These are phyloP conservation scores for Grallaria varia DNA, from an alignment of 2,113 vertebrate genomes.

Conservation along the genomic window DNA sequence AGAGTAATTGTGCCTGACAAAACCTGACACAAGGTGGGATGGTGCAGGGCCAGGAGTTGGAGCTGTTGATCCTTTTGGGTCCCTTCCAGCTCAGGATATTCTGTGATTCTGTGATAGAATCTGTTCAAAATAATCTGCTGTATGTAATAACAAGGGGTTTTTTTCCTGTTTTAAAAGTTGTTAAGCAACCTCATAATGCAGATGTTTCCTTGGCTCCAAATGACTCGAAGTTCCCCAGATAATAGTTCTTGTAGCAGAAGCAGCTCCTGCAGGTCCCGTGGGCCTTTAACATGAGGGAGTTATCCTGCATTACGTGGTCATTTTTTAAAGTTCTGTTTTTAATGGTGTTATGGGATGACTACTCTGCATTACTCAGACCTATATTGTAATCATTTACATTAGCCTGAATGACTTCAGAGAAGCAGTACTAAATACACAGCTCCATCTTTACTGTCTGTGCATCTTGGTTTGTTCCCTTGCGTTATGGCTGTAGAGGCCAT, in stretches of 20 bases:
- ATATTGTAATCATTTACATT: not conserved
- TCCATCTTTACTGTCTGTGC: not conserved
- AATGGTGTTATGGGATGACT: not conserved
- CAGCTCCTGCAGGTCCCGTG: not conserved
- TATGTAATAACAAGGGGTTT: not conserved
- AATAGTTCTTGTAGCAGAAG: not conserved
- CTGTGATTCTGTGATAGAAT: not conserved
- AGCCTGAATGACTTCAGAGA: not conserved
- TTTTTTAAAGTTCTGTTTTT: not conserved
- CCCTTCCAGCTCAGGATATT: not conserved
- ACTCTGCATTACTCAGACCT: not conserved
- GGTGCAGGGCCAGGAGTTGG: not conserved
- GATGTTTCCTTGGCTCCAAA: slow-evolving; percentile 13
- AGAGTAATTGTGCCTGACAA: not conserved
- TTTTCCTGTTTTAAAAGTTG: not conserved
- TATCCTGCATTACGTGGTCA: not conserved
- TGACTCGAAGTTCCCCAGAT: not conserved
- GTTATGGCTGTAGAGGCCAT: not conserved
- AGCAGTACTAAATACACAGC: not conserved
- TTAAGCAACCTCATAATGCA: not conserved
- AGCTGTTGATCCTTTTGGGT: not conserved
- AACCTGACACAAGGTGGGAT: not conserved
- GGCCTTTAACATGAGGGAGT: not conserved
- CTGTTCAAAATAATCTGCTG: not conserved
- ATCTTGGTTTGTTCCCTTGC: not conserved